Evolutionary conservation across 2,888 invertebrate species (phyloP), one percentile per base, ranked within the genome.

Genomic region (Blomia tropicalis): DNA sequence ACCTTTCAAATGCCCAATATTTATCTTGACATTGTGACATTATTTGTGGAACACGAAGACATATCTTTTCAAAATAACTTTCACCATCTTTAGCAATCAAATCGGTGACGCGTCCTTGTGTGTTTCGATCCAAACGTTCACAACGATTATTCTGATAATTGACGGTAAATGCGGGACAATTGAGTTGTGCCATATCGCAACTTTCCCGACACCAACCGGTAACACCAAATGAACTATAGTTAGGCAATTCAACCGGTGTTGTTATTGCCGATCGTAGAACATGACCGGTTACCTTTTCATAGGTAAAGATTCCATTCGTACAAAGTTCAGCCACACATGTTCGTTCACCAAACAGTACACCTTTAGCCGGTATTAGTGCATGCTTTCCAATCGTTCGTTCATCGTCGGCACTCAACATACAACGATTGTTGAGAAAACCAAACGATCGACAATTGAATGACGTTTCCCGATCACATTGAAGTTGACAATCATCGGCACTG

Each of bases 1-100:
- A 73, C 5, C 78, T 70, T 68, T 78, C 78, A 69, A 78, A 77
- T 5, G 77, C 76, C 76, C 76, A 76, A 36, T 72, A 73, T 65
- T 72, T 70, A 31, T 72, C 73, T 23, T 71, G 71, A 68, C 75
- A 75, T n/a, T 65, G 68, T 1, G 68, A 65, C 32, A 67, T 66
- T 2, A 66, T 64, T 19, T 67, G 67, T 63, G 61, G 54, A 5
- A 47, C 74, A 67, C 72, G 67, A 7, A 76, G 70, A 66, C 76
- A 76, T 58, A 75, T 73, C 65, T 76, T 76, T 68, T 76, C 75
- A 68, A 73, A 76, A 67, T 75, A 76, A 63, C 72, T 74, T 65
- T 73, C 73, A 22, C 74, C 75, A 59, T 73, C 72, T 25, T 73
- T 67, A 4, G 70, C 69, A 4, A 72, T 70, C 43, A 76, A 69